A percentile compares a stretch with the other conserved stretches of the same genome.
Evolutionary conservation across 2,113 vertebrate species (phyloP).

Genomic region (Megaceryle maxima): DNA sequence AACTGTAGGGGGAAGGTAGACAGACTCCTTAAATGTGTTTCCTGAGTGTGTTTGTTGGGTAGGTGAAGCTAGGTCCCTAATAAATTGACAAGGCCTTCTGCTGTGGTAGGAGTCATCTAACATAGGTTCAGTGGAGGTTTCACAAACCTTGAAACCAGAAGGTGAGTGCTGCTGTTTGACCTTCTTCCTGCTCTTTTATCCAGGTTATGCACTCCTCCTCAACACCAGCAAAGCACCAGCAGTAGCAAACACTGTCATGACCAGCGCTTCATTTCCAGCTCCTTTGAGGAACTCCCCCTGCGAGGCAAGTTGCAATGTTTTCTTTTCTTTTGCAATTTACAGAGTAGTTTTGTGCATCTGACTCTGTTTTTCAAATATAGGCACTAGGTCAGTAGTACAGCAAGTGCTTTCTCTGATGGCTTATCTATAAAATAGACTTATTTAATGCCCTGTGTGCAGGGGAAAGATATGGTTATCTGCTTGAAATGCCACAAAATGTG

Average conservation of each 20-base stretch:
- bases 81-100: background rate
- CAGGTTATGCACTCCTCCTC: constrained; percentile 82
- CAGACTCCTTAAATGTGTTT: background rate
- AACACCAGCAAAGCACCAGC: constrained; percentile 81
- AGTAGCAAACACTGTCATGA: constrained; percentile 75
- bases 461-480: background rate
- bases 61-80: background rate
- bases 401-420: background rate
- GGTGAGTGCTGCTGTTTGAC: background rate
- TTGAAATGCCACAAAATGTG: background rate
- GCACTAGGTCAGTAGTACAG: background rate
- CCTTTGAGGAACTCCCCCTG: constrained; percentile 93
- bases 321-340: background rate
- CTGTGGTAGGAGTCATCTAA: background rate
- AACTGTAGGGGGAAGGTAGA: background rate
- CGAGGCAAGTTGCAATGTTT: constrained; percentile 77
- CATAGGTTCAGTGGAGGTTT: background rate
- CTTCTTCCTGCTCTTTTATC: background rate
- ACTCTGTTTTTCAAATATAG: background rate
- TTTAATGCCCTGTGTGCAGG: background rate
- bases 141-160: background rate
- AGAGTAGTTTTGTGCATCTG: background rate
- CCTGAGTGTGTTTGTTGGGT: background rate
- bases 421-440: background rate
- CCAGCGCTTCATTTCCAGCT: constrained; percentile 85